Percentiles rank a stretch among this genome's conserved stretches.
These are phyloP conservation scores for Vulpes ferrilata DNA, from an alignment of 2,113 vertebrate genomes.

Conservation along the genomic window DNA sequence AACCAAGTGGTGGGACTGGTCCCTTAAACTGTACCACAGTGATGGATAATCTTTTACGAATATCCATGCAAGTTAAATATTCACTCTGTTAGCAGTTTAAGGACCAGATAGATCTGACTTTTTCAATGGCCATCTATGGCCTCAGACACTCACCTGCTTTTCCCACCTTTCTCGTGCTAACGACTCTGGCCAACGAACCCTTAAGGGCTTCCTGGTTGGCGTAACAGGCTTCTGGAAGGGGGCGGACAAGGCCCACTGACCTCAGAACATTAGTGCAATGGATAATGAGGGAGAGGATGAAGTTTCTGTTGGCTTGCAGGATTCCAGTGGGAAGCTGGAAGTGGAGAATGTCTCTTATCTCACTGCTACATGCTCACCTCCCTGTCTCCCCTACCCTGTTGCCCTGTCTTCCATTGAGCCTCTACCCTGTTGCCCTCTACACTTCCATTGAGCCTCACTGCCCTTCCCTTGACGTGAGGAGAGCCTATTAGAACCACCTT, in stretches of 20 bases:
- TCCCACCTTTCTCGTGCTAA: background rate
- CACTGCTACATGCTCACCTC: rapidly evolving
- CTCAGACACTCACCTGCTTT: background rate
- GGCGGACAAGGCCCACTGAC: background rate
- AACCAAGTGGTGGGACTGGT: background rate
- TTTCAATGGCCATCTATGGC: background rate
- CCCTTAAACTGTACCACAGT: background rate
- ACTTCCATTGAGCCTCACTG: background rate
- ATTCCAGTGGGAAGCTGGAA: background rate
- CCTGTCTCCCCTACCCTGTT: background rate
- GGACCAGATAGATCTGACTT: background rate
- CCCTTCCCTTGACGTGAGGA: background rate
- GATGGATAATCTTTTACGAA: background rate
- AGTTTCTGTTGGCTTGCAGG: rapidly evolving
- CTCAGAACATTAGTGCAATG: background rate
- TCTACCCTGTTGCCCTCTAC: background rate
- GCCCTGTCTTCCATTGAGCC: background rate
- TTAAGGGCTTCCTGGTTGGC: background rate
- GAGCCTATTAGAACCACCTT: background rate
- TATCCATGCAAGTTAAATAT: background rate
- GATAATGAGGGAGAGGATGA: rapidly evolving
- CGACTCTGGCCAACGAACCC: background rate
- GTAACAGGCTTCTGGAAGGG: background rate
- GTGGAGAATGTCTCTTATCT: background rate
- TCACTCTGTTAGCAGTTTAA: background rate